These are phyloP conservation scores for Falco rusticolus DNA, from an alignment of 2,797 vertebrate species.

Conservation along the genomic window DNA sequence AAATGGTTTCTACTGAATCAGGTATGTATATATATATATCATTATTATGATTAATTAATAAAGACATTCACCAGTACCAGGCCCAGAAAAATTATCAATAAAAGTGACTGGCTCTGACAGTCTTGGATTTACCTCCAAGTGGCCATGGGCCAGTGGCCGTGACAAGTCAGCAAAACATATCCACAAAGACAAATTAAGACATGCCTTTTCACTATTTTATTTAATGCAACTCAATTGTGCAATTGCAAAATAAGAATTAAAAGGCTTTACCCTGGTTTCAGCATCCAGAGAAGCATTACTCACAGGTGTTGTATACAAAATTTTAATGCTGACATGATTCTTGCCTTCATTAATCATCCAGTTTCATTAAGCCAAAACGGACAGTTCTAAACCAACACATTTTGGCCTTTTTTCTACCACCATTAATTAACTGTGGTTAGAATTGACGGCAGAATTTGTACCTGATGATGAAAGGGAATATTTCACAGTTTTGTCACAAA, in stretches of 20 bases:
- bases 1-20: background rate
- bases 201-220: background rate
- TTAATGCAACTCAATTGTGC: background rate
- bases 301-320: background rate
- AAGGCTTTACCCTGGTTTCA: background rate
- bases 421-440: background rate
- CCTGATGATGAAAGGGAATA: background rate
- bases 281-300: background rate
- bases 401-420: background rate
- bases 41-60: background rate
- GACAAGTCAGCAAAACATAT: background rate
- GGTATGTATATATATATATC: background rate
- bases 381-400: background rate
- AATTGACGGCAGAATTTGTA: background rate
- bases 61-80: background rate
- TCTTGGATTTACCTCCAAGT: background rate
- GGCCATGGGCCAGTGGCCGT: background rate
- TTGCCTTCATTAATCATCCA: background rate
- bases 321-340: background rate
- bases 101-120: background rate
- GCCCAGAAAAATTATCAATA: background rate
- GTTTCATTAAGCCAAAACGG: background rate
- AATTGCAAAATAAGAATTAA: background rate
- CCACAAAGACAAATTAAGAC: background rate
- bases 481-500: background rate